These are phyloP conservation scores for Orchesellides sinensis DNA, from an alignment of 2,888 invertebrate genomes.

Conservation along the genomic window DNA sequence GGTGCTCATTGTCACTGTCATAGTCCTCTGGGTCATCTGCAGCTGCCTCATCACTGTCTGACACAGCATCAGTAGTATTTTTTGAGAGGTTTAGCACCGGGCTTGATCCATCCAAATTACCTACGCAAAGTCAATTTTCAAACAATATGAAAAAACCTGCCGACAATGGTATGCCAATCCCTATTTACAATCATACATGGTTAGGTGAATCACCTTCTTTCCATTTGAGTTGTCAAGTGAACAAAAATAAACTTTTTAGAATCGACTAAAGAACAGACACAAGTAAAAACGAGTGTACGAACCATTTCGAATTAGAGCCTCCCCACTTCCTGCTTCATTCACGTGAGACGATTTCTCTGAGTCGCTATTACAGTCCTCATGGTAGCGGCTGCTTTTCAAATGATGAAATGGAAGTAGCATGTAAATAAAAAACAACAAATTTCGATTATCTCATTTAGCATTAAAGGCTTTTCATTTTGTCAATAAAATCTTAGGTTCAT, in stretches of 20 bases:
- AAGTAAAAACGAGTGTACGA: slow-evolving; percentile 58
- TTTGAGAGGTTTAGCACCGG: slow-evolving; percentile 94
- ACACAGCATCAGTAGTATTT: slow-evolving; percentile 80
- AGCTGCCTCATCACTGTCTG: slow-evolving; percentile 75
- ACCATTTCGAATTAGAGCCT: slow-evolving; percentile 75
- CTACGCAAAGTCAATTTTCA: slow-evolving; percentile 78
- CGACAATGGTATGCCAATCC: background rate
- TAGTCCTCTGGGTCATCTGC: slow-evolving; percentile 82
- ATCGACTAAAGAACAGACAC: slow-evolving; percentile 26
- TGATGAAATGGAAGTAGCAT: slow-evolving; percentile 27
- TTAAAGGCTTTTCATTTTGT: too few relatives aligned
- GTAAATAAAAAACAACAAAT: background rate
- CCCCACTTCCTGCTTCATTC: slow-evolving; percentile 75
- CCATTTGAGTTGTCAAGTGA: slow-evolving; percentile 31
- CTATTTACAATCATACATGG: slow-evolving; percentile 28
- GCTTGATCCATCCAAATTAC: slow-evolving; percentile 93
- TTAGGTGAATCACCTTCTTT: slow-evolving; percentile 46
- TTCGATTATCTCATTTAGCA: too few relatives aligned
- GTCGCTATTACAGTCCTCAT: slow-evolving; percentile 75
- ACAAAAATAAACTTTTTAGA: slow-evolving; percentile 19
- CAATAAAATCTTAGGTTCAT: too few relatives aligned
- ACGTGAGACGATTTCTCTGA: slow-evolving; percentile 73
- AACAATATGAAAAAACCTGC: background rate
- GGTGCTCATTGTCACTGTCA: slow-evolving; percentile 88
- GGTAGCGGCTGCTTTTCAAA: slow-evolving; percentile 72